phyloP scores from a whole-genome alignment of 2,888 invertebrate genomes.

The Hydraecia micacea region DNA sequence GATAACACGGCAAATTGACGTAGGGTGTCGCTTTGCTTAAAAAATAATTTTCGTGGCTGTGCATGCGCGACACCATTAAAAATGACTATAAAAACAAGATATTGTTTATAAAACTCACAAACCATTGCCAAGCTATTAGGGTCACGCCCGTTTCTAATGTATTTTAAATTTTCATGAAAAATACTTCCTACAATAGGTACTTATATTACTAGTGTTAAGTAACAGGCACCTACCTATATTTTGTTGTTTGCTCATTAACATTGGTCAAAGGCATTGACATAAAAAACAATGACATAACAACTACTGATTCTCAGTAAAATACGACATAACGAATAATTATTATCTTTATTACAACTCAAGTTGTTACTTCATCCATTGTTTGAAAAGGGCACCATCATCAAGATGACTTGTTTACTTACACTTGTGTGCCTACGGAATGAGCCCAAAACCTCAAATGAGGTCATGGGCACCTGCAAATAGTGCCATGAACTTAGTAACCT shows the following conservation, averaged over 20 bases:
- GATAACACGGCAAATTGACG: too few species aligned
- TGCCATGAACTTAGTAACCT: neutral
- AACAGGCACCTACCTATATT: neutral
- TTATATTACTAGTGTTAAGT: neutral
- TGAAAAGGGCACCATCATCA: conserved; percentile 62
- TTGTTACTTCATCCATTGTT: conserved; percentile 59
- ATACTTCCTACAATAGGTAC: neutral
- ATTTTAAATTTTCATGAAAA: conserved; percentile 18
- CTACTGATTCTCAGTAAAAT: neutral
- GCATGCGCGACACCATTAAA: neutral
- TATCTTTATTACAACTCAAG: conserved; percentile 25
- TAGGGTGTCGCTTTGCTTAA: neutral
- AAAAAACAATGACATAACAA: conserved; percentile 18
- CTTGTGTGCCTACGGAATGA: conserved; percentile 40
- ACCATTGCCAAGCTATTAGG: conserved; percentile 27
- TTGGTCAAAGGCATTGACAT: conserved; percentile 21
- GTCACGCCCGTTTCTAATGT: conserved; percentile 4
- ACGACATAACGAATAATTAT: conserved; percentile 20
- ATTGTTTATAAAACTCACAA: neutral
- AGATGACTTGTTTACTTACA: conserved; percentile 63
- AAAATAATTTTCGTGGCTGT: neutral
- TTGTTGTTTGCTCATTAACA: neutral
- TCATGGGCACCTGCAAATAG: neutral
- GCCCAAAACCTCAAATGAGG: conserved; percentile 2
- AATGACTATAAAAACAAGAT: neutral